These are phyloP conservation scores for Spilosoma lubricipeda DNA, from an alignment of 2,888 invertebrate species.

Conservation along the genomic window DNA sequence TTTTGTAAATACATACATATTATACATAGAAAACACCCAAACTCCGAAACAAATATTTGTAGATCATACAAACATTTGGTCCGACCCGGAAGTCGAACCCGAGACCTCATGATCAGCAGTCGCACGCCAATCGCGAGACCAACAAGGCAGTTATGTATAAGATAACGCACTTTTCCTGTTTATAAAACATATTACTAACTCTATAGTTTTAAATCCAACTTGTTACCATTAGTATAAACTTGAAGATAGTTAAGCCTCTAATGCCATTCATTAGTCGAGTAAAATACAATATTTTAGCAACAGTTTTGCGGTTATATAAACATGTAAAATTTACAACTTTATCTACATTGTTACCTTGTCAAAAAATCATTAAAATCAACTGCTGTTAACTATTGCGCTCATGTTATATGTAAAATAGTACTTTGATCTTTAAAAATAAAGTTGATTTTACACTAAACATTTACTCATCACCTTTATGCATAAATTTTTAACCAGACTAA, in stretches of 20 bases:
- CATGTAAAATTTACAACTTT: neutral
- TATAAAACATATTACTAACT: neutral
- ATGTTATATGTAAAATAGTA: neutral
- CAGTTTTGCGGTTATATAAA: neutral
- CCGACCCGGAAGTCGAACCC: too few relatives aligned
- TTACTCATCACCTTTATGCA: constrained; percentile 33
- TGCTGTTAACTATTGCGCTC: neutral
- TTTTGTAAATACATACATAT: too few relatives aligned
- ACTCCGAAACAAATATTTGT: too few relatives aligned
- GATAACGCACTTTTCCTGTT: neutral
- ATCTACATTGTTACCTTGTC: neutral
- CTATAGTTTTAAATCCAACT: neutral
- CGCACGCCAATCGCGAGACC: too few relatives aligned
- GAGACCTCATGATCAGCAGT: too few relatives aligned
- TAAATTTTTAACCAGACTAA: constrained; percentile 26
- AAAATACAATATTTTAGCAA: neutral
- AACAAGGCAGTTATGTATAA: too few relatives aligned
- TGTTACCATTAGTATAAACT: neutral
- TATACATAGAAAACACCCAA: too few relatives aligned
- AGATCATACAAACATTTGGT: too few relatives aligned
- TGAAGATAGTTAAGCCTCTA: neutral
- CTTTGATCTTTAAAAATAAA: neutral
- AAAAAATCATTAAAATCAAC: neutral
- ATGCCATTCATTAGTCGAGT: neutral
- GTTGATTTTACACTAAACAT: neutral